A percentile compares a stretch with the other conserved stretches of the same genome.
Evolutionary conservation across 2,797 vertebrate genomes (phyloP).

Genomic region (Numenius phaeopus): DNA sequence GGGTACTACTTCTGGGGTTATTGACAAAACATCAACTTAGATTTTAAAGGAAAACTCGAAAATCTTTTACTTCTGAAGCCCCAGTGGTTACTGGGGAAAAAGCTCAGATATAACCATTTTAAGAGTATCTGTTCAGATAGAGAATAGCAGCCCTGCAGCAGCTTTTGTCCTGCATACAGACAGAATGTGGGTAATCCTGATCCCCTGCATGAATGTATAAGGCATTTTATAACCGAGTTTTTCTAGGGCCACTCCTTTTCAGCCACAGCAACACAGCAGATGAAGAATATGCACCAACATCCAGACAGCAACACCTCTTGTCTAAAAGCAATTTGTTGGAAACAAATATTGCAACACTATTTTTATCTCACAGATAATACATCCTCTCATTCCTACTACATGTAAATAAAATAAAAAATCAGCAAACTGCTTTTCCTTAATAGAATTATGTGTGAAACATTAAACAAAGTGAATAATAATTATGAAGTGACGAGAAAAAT

Average conservation of each 20-base stretch:
- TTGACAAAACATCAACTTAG: background rate
- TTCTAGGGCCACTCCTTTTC: background rate
- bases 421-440: background rate
- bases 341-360: background rate
- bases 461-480: background rate
- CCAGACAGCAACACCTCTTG: background rate
- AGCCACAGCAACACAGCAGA: background rate
- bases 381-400: background rate
- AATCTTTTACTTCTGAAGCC: background rate
- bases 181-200: background rate
- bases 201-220: background rate
- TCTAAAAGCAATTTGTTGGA: background rate
- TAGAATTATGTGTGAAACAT: background rate
- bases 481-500: background rate
- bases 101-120: background rate
- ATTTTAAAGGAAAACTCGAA: background rate
- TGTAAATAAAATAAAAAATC: background rate
- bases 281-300: background rate
- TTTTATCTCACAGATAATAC: background rate
- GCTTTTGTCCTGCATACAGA: background rate
- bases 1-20: background rate
- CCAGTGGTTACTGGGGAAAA: background rate
- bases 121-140: background rate
- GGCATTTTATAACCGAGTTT: background rate
- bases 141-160: background rate